Evolutionary conservation across 2,113 vertebrate species (phyloP).

Genomic region (Pachycephala philippinensis): DNA sequence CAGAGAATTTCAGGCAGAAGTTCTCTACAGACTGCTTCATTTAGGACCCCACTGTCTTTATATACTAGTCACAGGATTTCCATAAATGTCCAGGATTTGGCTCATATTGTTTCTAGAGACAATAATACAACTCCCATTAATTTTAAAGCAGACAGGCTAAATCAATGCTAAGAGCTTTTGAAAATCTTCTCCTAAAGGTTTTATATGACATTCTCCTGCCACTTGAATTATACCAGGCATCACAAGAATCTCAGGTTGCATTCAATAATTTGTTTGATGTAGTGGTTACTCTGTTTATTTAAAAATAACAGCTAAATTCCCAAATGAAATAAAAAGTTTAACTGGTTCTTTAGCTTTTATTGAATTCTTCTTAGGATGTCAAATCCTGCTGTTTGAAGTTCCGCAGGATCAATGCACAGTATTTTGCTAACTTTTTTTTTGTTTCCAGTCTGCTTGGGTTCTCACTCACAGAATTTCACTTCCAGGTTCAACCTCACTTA

Average conservation of each 20-base stretch:
- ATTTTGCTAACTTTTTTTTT: not conserved
- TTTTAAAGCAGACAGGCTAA: slow-evolving; percentile 7
- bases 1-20: not conserved
- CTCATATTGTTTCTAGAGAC: not conserved
- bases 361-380: slow-evolving; percentile 33
- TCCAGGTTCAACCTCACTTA: slow-evolving; percentile 35
- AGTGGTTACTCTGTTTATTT: slow-evolving; percentile 22
- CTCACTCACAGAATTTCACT: slow-evolving; percentile 41
- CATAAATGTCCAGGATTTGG: not conserved
- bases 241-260: not conserved
- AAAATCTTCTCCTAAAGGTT: slow-evolving; percentile 35
- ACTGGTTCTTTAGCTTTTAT: slow-evolving; percentile 3
- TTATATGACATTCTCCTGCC: not conserved
- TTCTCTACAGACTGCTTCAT: not conserved
- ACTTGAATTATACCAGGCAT: slow-evolving; percentile 1
- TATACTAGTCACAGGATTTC: not conserved
- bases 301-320: slow-evolving; percentile 41
- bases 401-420: not conserved
- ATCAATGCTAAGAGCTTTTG: slow-evolving; percentile 27
- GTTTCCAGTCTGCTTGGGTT: not conserved
- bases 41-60: not conserved
- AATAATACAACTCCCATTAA: not conserved
- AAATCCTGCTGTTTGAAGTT: slow-evolving; percentile 39
- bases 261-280: slow-evolving; percentile 44
- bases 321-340: slow-evolving; percentile 37